A percentile compares a stretch with the other conserved stretches of the same genome.
These are phyloP conservation scores for Crocidura indochinensis DNA, from an alignment of 2,797 vertebrate species.

Conservation along the genomic window DNA sequence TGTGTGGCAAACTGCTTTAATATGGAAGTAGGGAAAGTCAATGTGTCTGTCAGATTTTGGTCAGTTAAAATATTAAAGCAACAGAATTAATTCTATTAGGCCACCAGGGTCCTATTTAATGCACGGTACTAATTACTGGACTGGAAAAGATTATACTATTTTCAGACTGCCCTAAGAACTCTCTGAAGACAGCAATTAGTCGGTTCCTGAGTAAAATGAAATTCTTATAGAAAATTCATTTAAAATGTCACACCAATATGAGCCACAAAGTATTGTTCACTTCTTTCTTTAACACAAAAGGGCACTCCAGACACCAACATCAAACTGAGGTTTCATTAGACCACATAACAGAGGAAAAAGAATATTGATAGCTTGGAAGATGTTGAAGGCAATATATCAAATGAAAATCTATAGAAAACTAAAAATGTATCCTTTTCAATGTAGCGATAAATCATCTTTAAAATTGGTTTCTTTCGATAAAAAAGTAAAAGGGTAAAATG, in stretches of 20 bases:
- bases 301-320: not conserved
- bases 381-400: not conserved
- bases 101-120: slow-evolving; percentile 49
- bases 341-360: not conserved
- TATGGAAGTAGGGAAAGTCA: not conserved
- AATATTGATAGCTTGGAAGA: not conserved
- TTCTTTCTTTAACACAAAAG: not conserved
- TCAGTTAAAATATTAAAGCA: slow-evolving; percentile 45
- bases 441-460: not conserved
- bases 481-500: not conserved
- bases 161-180: slow-evolving; percentile 68
- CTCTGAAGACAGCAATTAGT: slow-evolving; percentile 74
- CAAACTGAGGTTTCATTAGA: not conserved
- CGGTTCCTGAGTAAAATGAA: slow-evolving; percentile 26
- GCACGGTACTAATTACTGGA: slow-evolving; percentile 42
- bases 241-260: not conserved
- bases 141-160: slow-evolving; percentile 70
- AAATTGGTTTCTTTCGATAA: not conserved
- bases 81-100: slow-evolving; percentile 60
- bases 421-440: not conserved
- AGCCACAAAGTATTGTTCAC: not conserved
- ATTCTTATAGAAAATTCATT: slow-evolving; percentile 51
- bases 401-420: slow-evolving; percentile 58
- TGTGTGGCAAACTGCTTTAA: not conserved
- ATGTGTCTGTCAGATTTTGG: not conserved